A percentile compares a stretch with the other conserved stretches of the same genome.
Conservation (phyloP, 2,888 invertebrate species). For the Epiblema foenella region DNA sequence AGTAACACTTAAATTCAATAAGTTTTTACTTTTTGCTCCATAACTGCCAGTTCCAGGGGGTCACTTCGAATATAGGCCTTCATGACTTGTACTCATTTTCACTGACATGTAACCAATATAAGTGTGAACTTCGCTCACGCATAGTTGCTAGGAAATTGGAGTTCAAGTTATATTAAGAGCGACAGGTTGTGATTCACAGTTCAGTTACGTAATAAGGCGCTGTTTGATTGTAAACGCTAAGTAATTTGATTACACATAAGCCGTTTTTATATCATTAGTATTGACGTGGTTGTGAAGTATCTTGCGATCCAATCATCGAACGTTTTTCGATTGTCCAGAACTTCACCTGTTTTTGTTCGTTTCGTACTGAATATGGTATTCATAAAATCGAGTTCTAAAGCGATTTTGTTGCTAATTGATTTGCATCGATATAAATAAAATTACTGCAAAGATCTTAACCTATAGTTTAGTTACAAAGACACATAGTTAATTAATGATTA, state of each 20-base stretch:
- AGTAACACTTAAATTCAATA: conserved; percentile 36
- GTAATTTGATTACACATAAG: conserved; percentile 1
- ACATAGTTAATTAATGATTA: no score
- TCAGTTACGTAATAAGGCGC: neutral
- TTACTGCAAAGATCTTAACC: neutral
- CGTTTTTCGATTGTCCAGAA: conserved; percentile 48
- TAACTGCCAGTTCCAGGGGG: conserved; percentile 23
- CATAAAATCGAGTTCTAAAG: conserved; percentile 61
- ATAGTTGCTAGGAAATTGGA: neutral
- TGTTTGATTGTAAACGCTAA: conserved; percentile 1
- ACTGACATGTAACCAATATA: neutral
- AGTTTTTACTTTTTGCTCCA: conserved; percentile 29
- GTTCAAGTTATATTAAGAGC: neutral
- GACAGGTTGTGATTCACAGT: no score
- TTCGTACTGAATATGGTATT: conserved; percentile 58
- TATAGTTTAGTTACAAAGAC: neutral
- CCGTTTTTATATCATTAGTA: conserved; percentile 48
- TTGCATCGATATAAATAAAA: no score
- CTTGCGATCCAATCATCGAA: conserved; percentile 58
- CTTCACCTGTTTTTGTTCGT: conserved; percentile 46
- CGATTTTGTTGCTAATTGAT: conserved; percentile 45
- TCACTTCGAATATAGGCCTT: conserved; percentile 9
- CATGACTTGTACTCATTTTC: neutral
- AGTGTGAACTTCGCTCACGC: neutral
- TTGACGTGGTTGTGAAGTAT: conserved; percentile 61